These are phyloP conservation scores for Lutraria rhynchaena DNA, from an alignment of 1,140 invertebrate species.

Conservation along the genomic window DNA sequence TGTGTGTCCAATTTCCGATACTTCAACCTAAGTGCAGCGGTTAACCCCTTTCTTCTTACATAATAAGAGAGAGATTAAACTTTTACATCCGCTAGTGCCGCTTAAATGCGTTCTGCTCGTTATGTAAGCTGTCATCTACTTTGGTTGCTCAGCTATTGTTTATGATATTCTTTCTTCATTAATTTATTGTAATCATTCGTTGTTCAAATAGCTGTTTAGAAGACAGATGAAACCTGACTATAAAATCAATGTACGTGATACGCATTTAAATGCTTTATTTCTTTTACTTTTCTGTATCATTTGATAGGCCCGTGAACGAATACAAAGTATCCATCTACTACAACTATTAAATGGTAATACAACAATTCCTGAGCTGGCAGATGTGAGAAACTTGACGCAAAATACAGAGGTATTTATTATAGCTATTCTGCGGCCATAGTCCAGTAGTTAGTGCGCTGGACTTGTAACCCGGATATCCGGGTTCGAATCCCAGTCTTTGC, in stretches of 20 bases:
- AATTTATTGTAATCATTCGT: not conserved
- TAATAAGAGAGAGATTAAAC: too few species aligned
- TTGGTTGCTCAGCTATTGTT: not conserved
- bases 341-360: constrained; percentile 5
- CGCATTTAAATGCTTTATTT: not conserved
- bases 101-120: too few species aligned
- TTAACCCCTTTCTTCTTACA: too few species aligned
- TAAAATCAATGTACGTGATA: not conserved
- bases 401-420: not conserved
- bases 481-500: too few species aligned
- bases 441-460: too few species aligned
- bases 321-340: constrained; percentile 9
- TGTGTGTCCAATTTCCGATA: too few species aligned
- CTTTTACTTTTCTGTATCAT: not conserved
- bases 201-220: not conserved
- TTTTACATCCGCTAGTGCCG: too few species aligned
- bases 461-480: too few species aligned
- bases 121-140: not conserved
- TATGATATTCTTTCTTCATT: not conserved
- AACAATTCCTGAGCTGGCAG: constrained; percentile 2
- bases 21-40: too few species aligned
- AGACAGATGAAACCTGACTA: not conserved
- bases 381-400: not conserved
- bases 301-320: constrained; percentile 6
- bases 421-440: too few species aligned